These are phyloP conservation scores for Globodera rostochiensis DNA, from an alignment of 1,140 invertebrate species.

Conservation along the genomic window DNA sequence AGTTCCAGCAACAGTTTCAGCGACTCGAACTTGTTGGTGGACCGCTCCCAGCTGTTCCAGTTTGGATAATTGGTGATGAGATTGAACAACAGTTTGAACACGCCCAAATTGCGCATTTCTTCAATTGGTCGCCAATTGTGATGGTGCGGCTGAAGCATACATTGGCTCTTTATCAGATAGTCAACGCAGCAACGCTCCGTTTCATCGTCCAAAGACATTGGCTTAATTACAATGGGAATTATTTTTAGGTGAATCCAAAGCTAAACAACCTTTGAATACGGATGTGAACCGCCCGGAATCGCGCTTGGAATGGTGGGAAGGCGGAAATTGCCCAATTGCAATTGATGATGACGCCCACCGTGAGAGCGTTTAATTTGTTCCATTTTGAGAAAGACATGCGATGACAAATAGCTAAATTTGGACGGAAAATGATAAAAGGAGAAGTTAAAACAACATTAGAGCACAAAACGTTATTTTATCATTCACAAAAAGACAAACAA, in stretches of 20 bases:
- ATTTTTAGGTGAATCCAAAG: not conserved
- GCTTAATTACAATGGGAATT: conserved; percentile 13
- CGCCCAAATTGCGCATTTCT: conserved; percentile 35
- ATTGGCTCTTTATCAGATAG: conserved; percentile 32
- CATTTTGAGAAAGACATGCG: conserved; percentile 53
- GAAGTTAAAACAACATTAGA: not conserved
- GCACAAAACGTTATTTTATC: too few relatives aligned
- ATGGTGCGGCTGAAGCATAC: conserved; percentile 33
- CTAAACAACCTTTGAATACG: conserved; percentile 37
- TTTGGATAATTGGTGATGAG: conserved; percentile 37
- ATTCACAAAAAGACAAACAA: not conserved
- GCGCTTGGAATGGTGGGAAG: conserved; percentile 30
- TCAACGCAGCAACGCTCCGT: conserved; percentile 37
- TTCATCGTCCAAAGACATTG: conserved; percentile 38
- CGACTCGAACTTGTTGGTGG: conserved; percentile 32
- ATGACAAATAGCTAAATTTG: conserved; percentile 37
- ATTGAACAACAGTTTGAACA: conserved; percentile 32
- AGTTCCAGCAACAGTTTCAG: conserved; percentile 42
- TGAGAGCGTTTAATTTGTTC: conserved; percentile 50
- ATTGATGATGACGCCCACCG: conserved; percentile 7
- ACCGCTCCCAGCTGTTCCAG: conserved; percentile 22
- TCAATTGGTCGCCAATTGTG: conserved; percentile 43
- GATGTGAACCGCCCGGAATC: conserved; percentile 30
- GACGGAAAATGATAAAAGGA: not conserved
- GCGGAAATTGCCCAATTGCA: not conserved